Base-by-base conservation (phyloP, 1,140 invertebrate genomes). In the Schlechtendalia chinensis region DNA sequence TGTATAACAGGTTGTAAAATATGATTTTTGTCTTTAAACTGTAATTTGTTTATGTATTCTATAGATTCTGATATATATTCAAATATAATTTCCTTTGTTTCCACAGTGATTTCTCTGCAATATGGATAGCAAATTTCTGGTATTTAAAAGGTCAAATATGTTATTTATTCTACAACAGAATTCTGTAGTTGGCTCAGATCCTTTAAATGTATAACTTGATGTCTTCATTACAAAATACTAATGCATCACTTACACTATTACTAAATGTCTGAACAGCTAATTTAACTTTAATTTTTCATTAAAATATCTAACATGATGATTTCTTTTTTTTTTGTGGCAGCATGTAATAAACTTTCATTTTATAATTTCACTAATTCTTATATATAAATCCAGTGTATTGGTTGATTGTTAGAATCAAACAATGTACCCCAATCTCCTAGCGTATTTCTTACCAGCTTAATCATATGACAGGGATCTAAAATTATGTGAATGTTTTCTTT, bases 311-410 rank as follows among this genome's bases (percentile, higher is more conserved):
- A 24, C 11, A 24, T 24, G 54, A 6, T n/a, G 54, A 58, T 11
- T 58, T n/a, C 54, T 58, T 58, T 22, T 58, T n/a, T n/a, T 58
- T 58, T 58, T 22, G 54, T 58, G 54, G 54, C 54, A 58, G 54
- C 54, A 58, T 58, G 54, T 22, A 58, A 58, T 22, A 58, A 22
- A 58, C 8, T 58, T 58, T 58, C 11, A 22, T 58, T 58, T 22
- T 24, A n/a, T 22, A 58, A 58, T 1, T 58, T 58, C n/a, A 58
- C 54, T 22, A 58, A 22, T 58, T 58, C 54, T n/a, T 58, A 22
- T 22, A 58, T 16, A 58, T 58, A 58, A 58, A 58, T 58, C 54
- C 58, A 59, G n/a, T 58, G 12, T 58, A 58, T 58, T 58, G 54
- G 54, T 58, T 58, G 54, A 58, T 58, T 58, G 14, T 58, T 58